Evolutionary conservation across 2,888 invertebrate genomes (phyloP).

Genomic region (Oscheius sp.): DNA sequence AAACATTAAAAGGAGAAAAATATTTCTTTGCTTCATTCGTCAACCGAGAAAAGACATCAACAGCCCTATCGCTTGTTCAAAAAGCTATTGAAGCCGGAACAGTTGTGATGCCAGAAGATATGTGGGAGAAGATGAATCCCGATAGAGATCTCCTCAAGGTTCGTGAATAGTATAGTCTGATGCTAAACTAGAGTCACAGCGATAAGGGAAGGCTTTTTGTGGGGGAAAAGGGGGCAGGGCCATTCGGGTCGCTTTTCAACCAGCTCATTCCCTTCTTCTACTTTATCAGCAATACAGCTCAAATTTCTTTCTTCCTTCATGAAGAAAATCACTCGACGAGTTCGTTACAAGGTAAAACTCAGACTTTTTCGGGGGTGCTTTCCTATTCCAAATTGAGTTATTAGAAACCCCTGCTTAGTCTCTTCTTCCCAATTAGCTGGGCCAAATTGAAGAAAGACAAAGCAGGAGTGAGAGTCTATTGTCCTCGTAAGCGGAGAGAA

Average conservation of each 20-base stretch:
- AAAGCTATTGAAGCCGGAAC: slow-evolving; percentile 82
- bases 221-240: not conserved
- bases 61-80: slow-evolving; percentile 92
- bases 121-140: slow-evolving; percentile 54
- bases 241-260: not conserved
- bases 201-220: not conserved
- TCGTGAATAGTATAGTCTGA: slow-evolving; percentile 8
- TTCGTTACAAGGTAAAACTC: not conserved
- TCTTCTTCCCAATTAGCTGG: no score
- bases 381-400: no score
- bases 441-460: no score
- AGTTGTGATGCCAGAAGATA: slow-evolving; percentile 44
- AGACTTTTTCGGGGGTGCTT: no score
- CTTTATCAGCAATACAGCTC: no score
- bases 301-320: not conserved
- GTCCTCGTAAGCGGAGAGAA: no score
- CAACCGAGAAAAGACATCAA: slow-evolving; percentile 81
- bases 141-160: slow-evolving; percentile 27
- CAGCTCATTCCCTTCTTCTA: not conserved
- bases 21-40: slow-evolving; percentile 93
- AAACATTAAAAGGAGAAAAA: slow-evolving; percentile 47
- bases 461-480: no score
- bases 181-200: not conserved
- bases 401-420: no score
- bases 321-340: slow-evolving; percentile 1